Conservation (phyloP, 2,797 vertebrate species). For the Phrynocephalus guinanensis region DNA sequence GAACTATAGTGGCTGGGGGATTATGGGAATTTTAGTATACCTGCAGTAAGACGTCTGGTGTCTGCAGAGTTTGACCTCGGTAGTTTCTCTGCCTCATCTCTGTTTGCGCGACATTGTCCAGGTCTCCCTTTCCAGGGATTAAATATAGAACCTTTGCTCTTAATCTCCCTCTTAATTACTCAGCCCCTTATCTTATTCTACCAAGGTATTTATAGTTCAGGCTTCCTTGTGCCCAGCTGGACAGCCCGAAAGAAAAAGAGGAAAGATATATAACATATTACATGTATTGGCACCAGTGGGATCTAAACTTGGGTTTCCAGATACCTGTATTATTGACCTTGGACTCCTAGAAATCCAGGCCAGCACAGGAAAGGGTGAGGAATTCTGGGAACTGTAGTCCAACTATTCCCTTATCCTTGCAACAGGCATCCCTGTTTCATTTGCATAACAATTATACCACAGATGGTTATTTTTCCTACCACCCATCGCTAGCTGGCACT, state of each 20-base stretch:
- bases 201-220: background rate
- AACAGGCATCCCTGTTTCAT: too few species aligned
- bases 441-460: too few species aligned
- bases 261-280: too few species aligned
- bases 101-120: background rate
- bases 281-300: too few species aligned
- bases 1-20: background rate
- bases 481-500: too few species aligned
- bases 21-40: background rate
- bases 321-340: too few species aligned
- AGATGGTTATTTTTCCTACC: too few species aligned
- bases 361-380: too few species aligned
- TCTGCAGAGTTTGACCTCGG: background rate
- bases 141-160: slow-evolving; percentile 1
- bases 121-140: slow-evolving; percentile 26
- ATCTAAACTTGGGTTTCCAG: too few species aligned
- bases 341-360: too few species aligned
- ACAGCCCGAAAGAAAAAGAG: background rate
- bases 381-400: too few species aligned
- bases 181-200: background rate
- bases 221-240: background rate
- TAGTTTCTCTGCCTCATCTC: background rate
- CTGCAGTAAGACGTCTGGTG: background rate
- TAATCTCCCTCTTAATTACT: background rate
- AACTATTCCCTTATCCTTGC: too few species aligned